Evolutionary conservation across 2,113 vertebrate species (phyloP).

Genomic region (Garra rufa): DNA sequence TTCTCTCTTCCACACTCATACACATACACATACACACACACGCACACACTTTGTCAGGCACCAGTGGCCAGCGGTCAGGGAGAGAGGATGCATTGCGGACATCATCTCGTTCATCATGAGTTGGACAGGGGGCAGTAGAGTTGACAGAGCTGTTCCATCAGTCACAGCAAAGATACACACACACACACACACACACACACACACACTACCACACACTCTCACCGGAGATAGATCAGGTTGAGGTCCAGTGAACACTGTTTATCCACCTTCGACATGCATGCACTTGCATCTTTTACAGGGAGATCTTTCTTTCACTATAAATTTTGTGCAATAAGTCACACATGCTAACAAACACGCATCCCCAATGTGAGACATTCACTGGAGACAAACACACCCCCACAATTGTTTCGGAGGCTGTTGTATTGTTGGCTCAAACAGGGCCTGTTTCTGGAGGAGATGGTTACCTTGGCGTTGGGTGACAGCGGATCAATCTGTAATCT

Average conservation of each 20-base stretch:
- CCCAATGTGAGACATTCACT: background rate
- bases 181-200: constrained; percentile 16
- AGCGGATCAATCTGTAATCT: constrained; percentile 49
- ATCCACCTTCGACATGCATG: background rate
- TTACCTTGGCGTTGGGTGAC: constrained; percentile 27
- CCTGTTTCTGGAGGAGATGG: constrained; percentile 17
- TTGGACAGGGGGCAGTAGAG: constrained; percentile 48
- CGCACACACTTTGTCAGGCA: constrained; percentile 31
- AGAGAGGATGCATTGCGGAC: constrained; percentile 43
- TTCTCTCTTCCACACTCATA: background rate
- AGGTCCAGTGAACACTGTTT: constrained; percentile 47
- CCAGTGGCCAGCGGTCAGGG: constrained; percentile 48
- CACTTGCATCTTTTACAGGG: constrained; percentile 33
- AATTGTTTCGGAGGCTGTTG: background rate
- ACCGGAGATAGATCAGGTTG: constrained; percentile 39
- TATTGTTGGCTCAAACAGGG: constrained; percentile 11
- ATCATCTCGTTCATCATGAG: constrained; percentile 50
- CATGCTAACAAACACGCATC: background rate
- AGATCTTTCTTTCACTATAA: constrained; percentile 18
- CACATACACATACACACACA: constrained; percentile 4
- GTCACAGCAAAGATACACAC: constrained; percentile 35
- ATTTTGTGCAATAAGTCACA: background rate
- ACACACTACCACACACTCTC: background rate
- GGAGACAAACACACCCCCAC: constrained; percentile 15
- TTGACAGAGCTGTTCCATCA: constrained; percentile 51